Conservation (phyloP, 2,888 invertebrate species). For the Lutraria lutraria region DNA sequence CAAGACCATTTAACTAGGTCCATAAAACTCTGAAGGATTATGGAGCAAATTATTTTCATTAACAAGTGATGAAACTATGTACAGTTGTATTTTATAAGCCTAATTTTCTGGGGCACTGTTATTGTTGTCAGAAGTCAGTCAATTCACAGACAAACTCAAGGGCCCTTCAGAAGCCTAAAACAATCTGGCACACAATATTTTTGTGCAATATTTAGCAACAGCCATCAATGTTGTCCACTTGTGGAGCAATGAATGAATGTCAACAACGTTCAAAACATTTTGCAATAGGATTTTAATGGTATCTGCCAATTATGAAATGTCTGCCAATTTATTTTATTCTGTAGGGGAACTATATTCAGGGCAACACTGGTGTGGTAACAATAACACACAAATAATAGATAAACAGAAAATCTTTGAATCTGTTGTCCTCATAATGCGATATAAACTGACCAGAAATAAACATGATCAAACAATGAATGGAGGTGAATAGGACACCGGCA, state of each 20-base stretch:
- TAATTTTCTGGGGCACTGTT: background rate
- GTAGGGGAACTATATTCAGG: too few species aligned
- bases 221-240: constrained; percentile 2
- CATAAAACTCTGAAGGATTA: too few species aligned
- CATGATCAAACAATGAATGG: too few species aligned
- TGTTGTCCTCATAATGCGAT: too few species aligned
- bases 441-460: too few species aligned
- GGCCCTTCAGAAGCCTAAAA: background rate
- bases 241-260: background rate
- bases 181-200: background rate
- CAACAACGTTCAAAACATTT: background rate
- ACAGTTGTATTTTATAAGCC: background rate
- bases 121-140: background rate
- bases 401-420: too few species aligned
- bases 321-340: background rate
- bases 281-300: background rate
- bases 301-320: background rate
- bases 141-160: constrained; percentile 4
- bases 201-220: background rate
- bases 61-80: too few species aligned
- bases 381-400: too few species aligned
- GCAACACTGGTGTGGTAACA: too few species aligned
- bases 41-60: too few species aligned
- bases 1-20: too few species aligned
- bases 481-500: too few species aligned